Percentiles rank a stretch among this genome's conserved stretches.
Evolutionary conservation across 2,797 vertebrate species (phyloP).

Genomic region (Triplophysa yarkandensis): DNA sequence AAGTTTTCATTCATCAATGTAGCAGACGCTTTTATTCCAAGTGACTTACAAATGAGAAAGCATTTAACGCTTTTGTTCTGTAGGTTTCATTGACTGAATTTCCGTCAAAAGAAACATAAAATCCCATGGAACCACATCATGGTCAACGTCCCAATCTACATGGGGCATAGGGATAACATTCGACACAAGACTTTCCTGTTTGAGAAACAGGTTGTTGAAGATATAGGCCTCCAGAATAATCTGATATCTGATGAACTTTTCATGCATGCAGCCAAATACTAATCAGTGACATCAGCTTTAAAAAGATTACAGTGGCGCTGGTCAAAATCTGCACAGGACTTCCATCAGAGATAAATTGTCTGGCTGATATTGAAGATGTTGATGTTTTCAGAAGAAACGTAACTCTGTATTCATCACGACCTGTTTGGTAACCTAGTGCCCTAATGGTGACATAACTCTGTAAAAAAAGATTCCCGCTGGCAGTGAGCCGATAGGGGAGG

Average conservation of each 20-base stretch:
- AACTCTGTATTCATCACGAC: slow-evolving; percentile 46
- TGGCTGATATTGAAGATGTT: background rate
- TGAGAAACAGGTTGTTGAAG: background rate
- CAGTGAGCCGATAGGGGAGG: slow-evolving; percentile 9
- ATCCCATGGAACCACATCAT: background rate
- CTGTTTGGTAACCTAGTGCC: slow-evolving; percentile 41
- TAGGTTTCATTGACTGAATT: background rate
- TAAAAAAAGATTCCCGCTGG: slow-evolving; percentile 25
- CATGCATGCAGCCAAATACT: background rate
- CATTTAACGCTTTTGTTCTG: background rate
- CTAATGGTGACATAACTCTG: slow-evolving; percentile 40
- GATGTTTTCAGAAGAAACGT: background rate
- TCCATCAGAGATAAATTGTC: background rate
- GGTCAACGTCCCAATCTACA: background rate
- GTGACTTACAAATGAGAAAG: no score
- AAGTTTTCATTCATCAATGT: no score
- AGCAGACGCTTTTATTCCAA: no score
- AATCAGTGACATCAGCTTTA: slow-evolving; percentile 16
- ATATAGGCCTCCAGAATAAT: background rate
- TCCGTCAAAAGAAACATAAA: background rate
- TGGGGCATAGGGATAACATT: background rate
- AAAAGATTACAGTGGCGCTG: background rate
- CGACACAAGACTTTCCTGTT: background rate
- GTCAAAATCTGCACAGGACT: background rate
- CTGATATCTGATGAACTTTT: slow-evolving; percentile 14